Conservation (phyloP, 2,888 invertebrate species). For the Bedellia somnulentella region DNA sequence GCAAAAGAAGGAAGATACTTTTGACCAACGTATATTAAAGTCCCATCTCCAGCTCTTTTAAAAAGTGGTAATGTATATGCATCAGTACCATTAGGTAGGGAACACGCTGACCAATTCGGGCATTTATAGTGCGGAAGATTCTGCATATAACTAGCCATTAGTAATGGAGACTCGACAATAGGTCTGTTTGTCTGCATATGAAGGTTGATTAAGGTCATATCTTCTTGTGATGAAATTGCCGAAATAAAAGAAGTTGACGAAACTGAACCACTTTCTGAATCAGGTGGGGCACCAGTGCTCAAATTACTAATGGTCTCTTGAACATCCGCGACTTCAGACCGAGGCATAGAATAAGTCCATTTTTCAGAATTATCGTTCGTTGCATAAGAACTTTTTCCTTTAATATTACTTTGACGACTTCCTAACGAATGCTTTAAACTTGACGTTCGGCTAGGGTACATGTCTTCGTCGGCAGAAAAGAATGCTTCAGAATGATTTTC, state of each 20-base stretch:
- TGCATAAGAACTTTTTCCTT: constrained; percentile 61
- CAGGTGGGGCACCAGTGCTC: constrained; percentile 52
- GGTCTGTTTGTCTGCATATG: constrained; percentile 92
- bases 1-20: constrained; percentile 47
- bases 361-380: constrained; percentile 44
- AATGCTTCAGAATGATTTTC: constrained; percentile 91
- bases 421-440: constrained; percentile 67
- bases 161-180: constrained; percentile 88
- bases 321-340: constrained; percentile 29
- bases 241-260: constrained; percentile 87
- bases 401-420: constrained; percentile 43
- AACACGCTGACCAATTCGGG: constrained; percentile 75
- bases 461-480: constrained; percentile 91
- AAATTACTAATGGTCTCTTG: constrained; percentile 44
- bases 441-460: constrained; percentile 69
- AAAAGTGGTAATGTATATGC: constrained; percentile 82
- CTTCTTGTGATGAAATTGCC: constrained; percentile 90
- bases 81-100: constrained; percentile 71
- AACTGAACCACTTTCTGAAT: constrained; percentile 78
- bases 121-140: constrained; percentile 85
- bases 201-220: constrained; percentile 87
- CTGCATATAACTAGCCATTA: constrained; percentile 93
- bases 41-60: constrained; percentile 73
- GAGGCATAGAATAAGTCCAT: constrained; percentile 36
- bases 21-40: constrained; percentile 72